Base-by-base conservation (phyloP, 2,113 vertebrate genomes). In the Calyptomena viridis region DNA sequence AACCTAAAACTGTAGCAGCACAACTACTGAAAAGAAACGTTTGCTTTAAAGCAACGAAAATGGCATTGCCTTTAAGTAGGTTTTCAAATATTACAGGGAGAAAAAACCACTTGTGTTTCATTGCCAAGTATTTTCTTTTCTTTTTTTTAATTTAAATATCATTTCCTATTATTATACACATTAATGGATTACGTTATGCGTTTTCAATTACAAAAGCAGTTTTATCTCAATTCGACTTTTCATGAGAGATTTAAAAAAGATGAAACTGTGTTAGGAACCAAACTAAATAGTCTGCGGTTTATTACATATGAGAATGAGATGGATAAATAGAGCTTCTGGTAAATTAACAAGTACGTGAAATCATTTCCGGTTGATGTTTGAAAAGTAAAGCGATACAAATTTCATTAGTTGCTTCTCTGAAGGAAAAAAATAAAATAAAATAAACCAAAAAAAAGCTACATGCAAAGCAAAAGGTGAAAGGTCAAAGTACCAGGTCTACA, bases 401-500 rank as follows among this genome's bases (percentile, higher is more conserved):
- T 98, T 98, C 98, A 98, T 98, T 98, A 99, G 99, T 99, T 98
- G 99, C 99, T 98, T 99, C 98, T 99, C 98, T 99, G 98, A 99
- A 77, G 88, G 88, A 81, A 53, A 42, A 46, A 52, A 86, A 44
- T 17, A 58, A 22, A 30, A 35, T n/a, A 39, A 67, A 87, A 33
- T 28, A 42, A 72, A 58, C 5, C 0, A 24, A 98, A 68, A 44
- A 93, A 94, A 99, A 99, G 99, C 99, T 99, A 99, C 99, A 99
- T 99, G 99, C 99, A 99, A 99, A 99, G 99, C 99, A 99, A 99
- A 99, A 99, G 99, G 99, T 99, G 99, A 99, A 99, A 99, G 99
- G 99, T 99, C 99, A 99, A 99, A 99, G 99, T 99, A 99, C 99
- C 99, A 99, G 99, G 98, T 99, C 99, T 99, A 99, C 99, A 99